Percentiles rank a stretch among this genome's conserved stretches.
phyloP scores from a whole-genome alignment of 2,888 invertebrate genomes.

The Galerucella calmariensis region DNA sequence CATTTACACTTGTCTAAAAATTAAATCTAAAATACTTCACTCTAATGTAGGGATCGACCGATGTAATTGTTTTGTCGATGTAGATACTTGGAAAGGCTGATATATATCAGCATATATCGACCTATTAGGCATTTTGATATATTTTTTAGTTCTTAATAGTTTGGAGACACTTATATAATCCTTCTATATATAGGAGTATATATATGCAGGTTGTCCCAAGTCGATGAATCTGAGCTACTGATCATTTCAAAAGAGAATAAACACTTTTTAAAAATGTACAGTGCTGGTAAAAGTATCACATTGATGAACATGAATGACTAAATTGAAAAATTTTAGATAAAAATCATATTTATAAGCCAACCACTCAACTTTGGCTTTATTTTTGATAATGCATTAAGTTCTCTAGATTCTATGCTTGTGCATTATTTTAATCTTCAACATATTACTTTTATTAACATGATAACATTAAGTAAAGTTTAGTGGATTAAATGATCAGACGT shows the following conservation, averaged over 20 bases:
- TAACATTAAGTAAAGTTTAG: neutral
- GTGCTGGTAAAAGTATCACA: no score
- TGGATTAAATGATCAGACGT: no score
- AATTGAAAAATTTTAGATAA: no score
- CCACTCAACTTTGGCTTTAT: no score
- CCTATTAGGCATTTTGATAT: conserved; percentile 6
- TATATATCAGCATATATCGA: neutral
- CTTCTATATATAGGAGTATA: conserved; percentile 7
- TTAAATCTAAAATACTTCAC: conserved; percentile 19
- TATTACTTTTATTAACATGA: neutral
- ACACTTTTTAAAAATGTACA: neutral
- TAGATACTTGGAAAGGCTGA: conserved; percentile 15
- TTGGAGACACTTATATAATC: conserved; percentile 18
- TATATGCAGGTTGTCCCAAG: conserved; percentile 8
- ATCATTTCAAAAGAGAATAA: neutral
- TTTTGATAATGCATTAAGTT: no score
- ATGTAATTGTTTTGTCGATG: conserved; percentile 5
- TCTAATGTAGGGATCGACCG: conserved; percentile 17
- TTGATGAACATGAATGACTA: no score
- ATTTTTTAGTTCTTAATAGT: conserved; percentile 14
- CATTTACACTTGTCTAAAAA: conserved; percentile 19
- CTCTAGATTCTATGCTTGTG: no score
- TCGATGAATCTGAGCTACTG: neutral
- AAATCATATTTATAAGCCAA: no score
- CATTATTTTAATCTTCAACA: neutral